These are phyloP conservation scores for Diarsia mendica DNA, from an alignment of 2,888 invertebrate species.

Conservation along the genomic window DNA sequence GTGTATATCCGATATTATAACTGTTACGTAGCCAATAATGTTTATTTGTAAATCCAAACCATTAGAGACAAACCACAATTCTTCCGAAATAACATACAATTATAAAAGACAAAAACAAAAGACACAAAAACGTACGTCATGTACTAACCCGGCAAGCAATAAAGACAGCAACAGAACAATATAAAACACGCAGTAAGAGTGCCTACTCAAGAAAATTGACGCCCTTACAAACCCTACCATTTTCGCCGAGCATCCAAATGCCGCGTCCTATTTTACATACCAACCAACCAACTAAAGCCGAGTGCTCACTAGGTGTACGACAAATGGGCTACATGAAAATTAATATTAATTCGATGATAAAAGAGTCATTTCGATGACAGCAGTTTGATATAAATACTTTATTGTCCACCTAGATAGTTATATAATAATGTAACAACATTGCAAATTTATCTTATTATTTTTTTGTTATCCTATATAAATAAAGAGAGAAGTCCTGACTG, in stretches of 20 bases:
- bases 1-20: background rate
- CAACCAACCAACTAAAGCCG: slow-evolving; percentile 35
- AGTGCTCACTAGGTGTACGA: slow-evolving; percentile 7
- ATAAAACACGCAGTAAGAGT: slow-evolving; percentile 44
- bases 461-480: no score
- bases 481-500: no score
- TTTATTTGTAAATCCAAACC: background rate
- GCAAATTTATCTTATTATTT: no score
- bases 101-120: no score
- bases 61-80: no score
- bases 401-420: no score
- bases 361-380: background rate
- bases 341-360: background rate
- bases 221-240: slow-evolving; percentile 47
- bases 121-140: slow-evolving; percentile 3
- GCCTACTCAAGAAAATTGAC: slow-evolving; percentile 58
- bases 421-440: no score
- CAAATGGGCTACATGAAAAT: background rate
- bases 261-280: slow-evolving; percentile 52
- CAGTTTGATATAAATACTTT: background rate
- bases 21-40: no score
- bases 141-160: slow-evolving; percentile 26
- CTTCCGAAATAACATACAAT: no score
- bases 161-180: slow-evolving; percentile 35
- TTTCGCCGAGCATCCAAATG: slow-evolving; percentile 41